Evolutionary conservation across 1,140 invertebrate genomes (phyloP), one percentile per base, ranked within the genome.

Genomic region (Euura lappo): DNA sequence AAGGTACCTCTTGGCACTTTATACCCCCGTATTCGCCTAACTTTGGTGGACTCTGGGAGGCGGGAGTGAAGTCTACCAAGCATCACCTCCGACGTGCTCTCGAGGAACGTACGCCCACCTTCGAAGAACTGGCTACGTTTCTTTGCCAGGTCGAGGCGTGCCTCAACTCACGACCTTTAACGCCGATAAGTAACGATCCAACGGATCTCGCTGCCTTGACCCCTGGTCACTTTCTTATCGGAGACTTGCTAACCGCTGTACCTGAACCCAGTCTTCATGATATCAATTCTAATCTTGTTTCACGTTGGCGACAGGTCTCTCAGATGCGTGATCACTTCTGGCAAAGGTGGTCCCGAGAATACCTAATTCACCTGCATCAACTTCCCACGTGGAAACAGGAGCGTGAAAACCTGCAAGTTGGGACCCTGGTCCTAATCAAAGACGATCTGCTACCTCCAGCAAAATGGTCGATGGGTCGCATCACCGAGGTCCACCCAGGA

Each of bases 11-110:
- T 7, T 51, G 47, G 47, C 47, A 7, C 7, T 51, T 8, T n/a
- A 84, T 80, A 71, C 83, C 84, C 2, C 79, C 85, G 28, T 4
- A 28, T 6, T 76, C 81, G 13, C 81, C 84, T 10, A 78, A 84
- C 73, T 81, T 85, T 69, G 83, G 85, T n/a, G 82, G 82, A n/a
- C 43, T 81, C 8, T 84, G 82, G 78, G 85, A 86, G 72, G 67
- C 77, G 6, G 78, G 75, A 2, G 77, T 85, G 0, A 80, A 81
- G 71, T 72, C 72, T 10, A 71, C 78, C 1, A 85, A 85, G 71
- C 66, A 71, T n/a, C 80, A 81, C 66, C 46, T 83, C 3, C 13
- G 46, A 2, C 45, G 70, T 8, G 45, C 45, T 42, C 60, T 76
- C 10, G 67, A 65, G 8, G 2, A 44, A 8, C 44, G 6, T 5